Evolutionary conservation across 2,797 vertebrate species (phyloP).

Genomic region (Diglossa cyanea): DNA sequence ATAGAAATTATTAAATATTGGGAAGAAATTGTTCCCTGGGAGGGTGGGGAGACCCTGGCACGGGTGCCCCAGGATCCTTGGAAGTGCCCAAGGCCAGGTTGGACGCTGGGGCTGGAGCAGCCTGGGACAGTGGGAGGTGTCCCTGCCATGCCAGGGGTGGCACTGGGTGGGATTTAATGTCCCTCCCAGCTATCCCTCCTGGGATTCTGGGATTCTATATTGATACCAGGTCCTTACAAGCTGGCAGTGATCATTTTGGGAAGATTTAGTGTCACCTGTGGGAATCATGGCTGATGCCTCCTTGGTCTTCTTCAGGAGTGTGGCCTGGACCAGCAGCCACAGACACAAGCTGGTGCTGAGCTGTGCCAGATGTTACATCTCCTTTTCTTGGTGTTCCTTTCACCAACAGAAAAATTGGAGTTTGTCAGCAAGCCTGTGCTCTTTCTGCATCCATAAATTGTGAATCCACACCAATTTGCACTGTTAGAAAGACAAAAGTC

Average conservation of each 20-base stretch:
- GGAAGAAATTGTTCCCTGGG: fast-evolving
- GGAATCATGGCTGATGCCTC: background rate
- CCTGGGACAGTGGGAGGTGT: background rate
- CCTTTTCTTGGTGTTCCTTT: background rate
- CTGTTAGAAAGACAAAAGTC: background rate
- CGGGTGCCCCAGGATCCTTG: background rate
- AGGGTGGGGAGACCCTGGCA: background rate
- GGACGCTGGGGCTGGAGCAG: fast-evolving
- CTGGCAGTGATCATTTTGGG: background rate
- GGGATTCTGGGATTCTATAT: too few species aligned
- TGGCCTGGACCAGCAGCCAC: background rate
- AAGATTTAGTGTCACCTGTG: background rate
- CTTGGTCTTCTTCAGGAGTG: background rate
- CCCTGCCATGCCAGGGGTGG: background rate
- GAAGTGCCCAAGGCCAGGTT: fast-evolving
- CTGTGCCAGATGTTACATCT: fast-evolving
- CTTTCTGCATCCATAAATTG: background rate
- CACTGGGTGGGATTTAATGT: fast-evolving
- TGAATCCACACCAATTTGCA: background rate
- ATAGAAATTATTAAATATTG: background rate
- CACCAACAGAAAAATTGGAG: fast-evolving
- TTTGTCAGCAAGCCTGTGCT: background rate
- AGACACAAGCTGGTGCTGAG: background rate
- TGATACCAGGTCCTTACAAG: background rate
- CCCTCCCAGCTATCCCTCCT: background rate